Evolutionary conservation across 2,113 vertebrate genomes (phyloP).

Genomic region (Athene noctua): DNA sequence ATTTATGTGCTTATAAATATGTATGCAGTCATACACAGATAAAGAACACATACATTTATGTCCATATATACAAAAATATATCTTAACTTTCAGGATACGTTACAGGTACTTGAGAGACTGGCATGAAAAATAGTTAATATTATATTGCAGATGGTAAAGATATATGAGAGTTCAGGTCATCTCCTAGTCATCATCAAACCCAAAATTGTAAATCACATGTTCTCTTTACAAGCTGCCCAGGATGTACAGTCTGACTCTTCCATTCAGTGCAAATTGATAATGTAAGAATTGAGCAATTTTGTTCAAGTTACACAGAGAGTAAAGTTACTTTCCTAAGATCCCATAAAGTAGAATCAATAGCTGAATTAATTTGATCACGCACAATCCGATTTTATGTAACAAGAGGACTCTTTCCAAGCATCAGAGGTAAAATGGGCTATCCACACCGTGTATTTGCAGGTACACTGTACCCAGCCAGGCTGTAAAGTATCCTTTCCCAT

Average conservation of each 20-base stretch:
- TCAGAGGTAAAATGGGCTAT: neutral
- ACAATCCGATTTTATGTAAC: neutral
- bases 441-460: neutral
- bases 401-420: neutral
- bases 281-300: neutral
- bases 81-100: neutral
- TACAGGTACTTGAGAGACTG: neutral
- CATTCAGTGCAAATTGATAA: neutral
- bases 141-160: neutral
- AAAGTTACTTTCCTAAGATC: neutral
- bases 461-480: neutral
- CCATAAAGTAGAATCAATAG: neutral
- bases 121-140: neutral
- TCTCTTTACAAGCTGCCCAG: neutral
- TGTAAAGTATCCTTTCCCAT: constrained; percentile 21
- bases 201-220: neutral
- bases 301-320: neutral
- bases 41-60: neutral
- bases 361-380: neutral
- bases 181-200: neutral
- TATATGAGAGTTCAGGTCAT: neutral
- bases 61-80: neutral
- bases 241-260: neutral
- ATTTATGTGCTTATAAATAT: neutral
- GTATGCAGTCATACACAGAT: neutral